A percentile compares a stretch with the other conserved stretches of the same genome.
These are phyloP conservation scores for Tichodroma muraria DNA, from an alignment of 2,113 vertebrate genomes.

Conservation along the genomic window DNA sequence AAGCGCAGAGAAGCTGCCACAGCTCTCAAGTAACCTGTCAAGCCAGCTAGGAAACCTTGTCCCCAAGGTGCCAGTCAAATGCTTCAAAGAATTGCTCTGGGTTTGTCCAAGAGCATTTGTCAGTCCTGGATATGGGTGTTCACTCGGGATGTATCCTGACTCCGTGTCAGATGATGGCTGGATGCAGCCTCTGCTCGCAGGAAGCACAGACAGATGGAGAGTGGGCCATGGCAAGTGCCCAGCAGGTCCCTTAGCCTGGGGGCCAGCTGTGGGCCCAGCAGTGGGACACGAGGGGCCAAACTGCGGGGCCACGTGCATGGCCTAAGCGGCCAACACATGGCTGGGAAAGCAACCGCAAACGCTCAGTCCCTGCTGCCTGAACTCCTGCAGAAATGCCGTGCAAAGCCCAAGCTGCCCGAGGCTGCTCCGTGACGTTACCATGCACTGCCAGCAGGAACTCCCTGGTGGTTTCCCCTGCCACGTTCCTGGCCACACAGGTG, in stretches of 20 bases:
- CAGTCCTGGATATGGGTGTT: background rate
- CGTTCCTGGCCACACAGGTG: constrained; percentile 88
- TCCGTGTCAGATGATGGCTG: fast-evolving
- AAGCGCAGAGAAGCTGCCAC: background rate
- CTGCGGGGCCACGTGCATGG: background rate
- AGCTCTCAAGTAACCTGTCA: background rate
- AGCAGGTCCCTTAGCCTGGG: background rate
- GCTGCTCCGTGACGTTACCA: constrained; percentile 66
- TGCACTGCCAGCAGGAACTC: constrained; percentile 86
- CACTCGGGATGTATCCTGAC: background rate
- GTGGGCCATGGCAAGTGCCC: background rate
- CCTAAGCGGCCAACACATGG: background rate
- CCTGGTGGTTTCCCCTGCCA: constrained; percentile 84
- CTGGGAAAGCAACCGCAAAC: background rate
- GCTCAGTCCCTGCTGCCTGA: background rate
- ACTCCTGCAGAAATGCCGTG: background rate
- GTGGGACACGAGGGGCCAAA: background rate
- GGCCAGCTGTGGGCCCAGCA: background rate
- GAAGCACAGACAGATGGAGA: background rate
- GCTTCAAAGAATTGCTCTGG: background rate
- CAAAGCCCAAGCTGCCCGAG: background rate
- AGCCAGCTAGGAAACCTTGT: background rate
- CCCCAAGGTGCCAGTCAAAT: background rate
- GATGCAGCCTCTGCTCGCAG: background rate
- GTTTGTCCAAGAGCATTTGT: background rate